These are phyloP conservation scores for Crotalus viridis DNA, from an alignment of 2,113 vertebrate genomes.

Conservation along the genomic window DNA sequence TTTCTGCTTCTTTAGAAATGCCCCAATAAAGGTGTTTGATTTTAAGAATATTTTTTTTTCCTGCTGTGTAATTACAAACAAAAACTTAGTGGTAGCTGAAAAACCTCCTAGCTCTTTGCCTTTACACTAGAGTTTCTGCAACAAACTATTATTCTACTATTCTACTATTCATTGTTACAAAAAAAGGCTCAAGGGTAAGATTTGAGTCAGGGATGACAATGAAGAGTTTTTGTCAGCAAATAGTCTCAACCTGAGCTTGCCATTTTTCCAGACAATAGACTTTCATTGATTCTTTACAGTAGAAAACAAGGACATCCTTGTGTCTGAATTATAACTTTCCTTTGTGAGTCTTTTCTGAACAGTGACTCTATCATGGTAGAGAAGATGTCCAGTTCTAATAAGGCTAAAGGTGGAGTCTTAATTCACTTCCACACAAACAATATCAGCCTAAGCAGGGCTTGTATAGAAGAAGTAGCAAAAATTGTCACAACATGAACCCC, in stretches of 20 bases:
- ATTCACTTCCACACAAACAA: neutral
- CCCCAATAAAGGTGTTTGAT: too few species aligned
- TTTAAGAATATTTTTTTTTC: too few species aligned
- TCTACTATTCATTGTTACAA: neutral
- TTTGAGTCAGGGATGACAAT: neutral
- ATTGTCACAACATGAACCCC: neutral
- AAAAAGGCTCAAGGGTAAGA: neutral
- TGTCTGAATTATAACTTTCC: neutral
- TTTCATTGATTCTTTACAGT: neutral
- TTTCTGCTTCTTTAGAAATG: too few species aligned
- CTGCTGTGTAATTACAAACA: neutral
- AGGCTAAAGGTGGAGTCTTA: neutral
- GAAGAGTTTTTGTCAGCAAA: neutral
- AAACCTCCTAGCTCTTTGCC: neutral
- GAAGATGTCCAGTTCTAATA: neutral
- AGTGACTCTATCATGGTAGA: neutral
- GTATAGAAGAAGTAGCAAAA: neutral
- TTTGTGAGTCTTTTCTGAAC: neutral
- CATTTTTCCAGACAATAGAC: neutral
- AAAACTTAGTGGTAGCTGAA: neutral
- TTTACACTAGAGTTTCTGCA: neutral
- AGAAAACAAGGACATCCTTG: neutral
- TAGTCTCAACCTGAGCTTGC: neutral
- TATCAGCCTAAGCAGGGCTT: neutral
- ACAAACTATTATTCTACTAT: neutral